phyloP scores from a whole-genome alignment of 2,113 vertebrate species.

The Myrmecobius fasciatus region DNA sequence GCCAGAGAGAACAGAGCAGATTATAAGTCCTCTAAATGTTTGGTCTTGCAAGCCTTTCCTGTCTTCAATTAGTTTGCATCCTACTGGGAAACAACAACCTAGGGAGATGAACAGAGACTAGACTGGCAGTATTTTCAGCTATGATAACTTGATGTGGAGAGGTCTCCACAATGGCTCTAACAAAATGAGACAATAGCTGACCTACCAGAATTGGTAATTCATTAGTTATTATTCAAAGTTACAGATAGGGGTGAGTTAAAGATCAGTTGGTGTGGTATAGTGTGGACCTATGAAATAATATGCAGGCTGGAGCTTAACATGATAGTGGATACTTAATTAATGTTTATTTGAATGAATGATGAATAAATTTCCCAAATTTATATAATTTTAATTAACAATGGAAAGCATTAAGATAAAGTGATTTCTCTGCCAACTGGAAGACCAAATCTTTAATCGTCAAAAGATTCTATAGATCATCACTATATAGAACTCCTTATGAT shows the following conservation, averaged over 20 bases:
- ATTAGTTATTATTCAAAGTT: neutral
- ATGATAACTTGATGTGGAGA: neutral
- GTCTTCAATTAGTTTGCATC: neutral
- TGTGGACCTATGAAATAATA: neutral
- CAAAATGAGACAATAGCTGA: neutral
- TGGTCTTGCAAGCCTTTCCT: neutral
- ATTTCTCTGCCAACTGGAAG: neutral
- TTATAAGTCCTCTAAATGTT: neutral
- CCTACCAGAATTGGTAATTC: neutral
- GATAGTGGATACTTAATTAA: neutral
- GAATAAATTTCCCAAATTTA: neutral
- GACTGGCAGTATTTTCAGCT: neutral
- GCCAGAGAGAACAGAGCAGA: neutral
- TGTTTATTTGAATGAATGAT: neutral
- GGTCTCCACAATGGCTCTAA: too few species aligned
- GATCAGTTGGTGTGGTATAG: neutral
- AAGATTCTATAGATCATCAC: neutral
- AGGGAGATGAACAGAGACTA: neutral
- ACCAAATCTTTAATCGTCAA: conserved; percentile 22
- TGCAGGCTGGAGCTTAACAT: neutral
- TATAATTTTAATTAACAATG: neutral
- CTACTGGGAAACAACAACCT: neutral
- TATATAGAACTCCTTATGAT: neutral
- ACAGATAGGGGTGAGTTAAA: neutral
- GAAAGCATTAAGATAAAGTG: neutral